Percentiles rank a stretch among this genome's conserved stretches.
phyloP scores from a whole-genome alignment of 2,888 invertebrate species.

The Ichneumoninae sp. region DNA sequence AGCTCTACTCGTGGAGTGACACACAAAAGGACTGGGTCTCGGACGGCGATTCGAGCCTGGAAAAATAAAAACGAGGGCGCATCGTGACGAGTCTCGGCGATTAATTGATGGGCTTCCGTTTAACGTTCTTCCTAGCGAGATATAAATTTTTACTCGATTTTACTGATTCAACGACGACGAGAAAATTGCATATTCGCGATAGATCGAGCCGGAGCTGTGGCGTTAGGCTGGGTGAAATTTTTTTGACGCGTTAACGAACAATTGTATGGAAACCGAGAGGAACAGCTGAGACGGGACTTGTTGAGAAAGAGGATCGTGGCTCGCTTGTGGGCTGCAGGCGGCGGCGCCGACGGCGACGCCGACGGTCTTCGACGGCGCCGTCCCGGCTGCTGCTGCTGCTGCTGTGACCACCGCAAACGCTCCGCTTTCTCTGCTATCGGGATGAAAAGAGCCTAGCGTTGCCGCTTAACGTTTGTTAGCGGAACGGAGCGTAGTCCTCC shows the following conservation, averaged over 20 bases:
- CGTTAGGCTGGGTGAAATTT: neutral
- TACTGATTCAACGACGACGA: neutral
- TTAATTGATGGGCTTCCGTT: constrained; percentile 22
- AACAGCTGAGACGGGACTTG: constrained; percentile 50
- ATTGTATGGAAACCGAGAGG: constrained; percentile 15
- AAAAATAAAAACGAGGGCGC: neutral
- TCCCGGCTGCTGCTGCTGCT: constrained; percentile 61
- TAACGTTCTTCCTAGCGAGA: neutral
- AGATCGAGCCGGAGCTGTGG: neutral
- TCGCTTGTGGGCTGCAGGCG: constrained; percentile 37
- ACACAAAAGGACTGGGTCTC: neutral
- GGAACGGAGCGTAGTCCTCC: constrained; percentile 48
- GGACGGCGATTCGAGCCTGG: neutral
- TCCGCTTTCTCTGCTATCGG: constrained; percentile 25
- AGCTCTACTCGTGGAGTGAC: neutral
- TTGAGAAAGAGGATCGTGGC: constrained; percentile 32
- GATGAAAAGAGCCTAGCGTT: constrained; percentile 84
- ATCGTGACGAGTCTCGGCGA: neutral
- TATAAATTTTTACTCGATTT: neutral
- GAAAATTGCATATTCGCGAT: neutral
- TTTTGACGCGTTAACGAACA: neutral
- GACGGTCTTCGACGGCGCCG: constrained; percentile 60
- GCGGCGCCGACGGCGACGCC: constrained; percentile 72
- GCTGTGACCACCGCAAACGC: constrained; percentile 56
- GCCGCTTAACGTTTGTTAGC: constrained; percentile 72